A percentile compares a stretch with the other conserved stretches of the same genome.
Conservation (phyloP, 2,797 vertebrate species). For the Pseudochirops corinnae region DNA sequence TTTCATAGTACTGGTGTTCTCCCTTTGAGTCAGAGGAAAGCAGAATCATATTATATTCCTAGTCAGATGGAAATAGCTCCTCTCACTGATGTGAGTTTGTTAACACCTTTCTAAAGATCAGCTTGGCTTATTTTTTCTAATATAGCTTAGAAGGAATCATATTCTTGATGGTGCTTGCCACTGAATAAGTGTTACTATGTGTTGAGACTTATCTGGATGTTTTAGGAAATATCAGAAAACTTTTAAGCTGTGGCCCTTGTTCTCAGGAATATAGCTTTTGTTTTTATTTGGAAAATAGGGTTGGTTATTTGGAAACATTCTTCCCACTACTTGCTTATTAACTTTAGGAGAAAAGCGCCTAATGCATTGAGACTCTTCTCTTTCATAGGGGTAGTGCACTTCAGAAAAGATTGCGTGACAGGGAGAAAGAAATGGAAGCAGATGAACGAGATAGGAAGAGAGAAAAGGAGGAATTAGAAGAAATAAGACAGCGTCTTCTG, state of each 20-base stretch:
- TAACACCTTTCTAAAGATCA: not conserved
- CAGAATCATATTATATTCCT: slow-evolving; percentile 18
- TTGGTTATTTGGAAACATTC: not conserved
- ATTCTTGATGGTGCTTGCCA: not conserved
- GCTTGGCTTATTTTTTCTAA: not conserved
- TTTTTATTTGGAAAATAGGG: not conserved
- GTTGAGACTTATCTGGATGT: not conserved
- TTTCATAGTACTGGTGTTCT: slow-evolving; percentile 7
- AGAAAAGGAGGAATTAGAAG: slow-evolving; percentile 98
- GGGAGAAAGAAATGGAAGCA: slow-evolving; percentile 98
- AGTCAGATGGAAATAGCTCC: not conserved
- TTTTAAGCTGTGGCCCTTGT: not conserved
- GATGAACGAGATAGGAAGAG: slow-evolving; percentile 98
- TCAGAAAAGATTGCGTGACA: slow-evolving; percentile 97
- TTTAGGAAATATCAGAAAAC: not conserved
- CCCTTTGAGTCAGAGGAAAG: not conserved
- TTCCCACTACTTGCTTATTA: not conserved
- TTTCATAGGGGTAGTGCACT: slow-evolving; percentile 95
- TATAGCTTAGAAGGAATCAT: not conserved
- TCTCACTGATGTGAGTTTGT: not conserved
- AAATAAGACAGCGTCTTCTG: slow-evolving; percentile 97
- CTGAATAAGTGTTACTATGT: not conserved
- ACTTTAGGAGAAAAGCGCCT: not conserved
- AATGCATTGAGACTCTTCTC: not conserved
- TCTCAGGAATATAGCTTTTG: slow-evolving; percentile 6